Conservation (phyloP, 1,140 invertebrate genomes). For the Saccostrea echinata region DNA sequence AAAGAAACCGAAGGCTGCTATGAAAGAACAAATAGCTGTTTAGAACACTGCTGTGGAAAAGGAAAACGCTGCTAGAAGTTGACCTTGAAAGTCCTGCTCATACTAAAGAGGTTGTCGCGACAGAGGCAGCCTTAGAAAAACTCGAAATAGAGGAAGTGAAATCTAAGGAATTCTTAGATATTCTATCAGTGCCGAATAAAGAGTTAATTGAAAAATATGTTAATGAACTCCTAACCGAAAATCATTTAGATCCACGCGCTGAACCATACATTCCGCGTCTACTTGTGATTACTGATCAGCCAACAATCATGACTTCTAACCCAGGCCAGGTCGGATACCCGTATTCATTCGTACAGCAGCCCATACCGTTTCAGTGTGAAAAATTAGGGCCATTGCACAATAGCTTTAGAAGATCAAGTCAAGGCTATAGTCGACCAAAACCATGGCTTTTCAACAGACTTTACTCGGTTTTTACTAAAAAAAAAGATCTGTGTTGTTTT, state of each 20-base stretch:
- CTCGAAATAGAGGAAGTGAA: not conserved
- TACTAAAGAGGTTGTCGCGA: not conserved
- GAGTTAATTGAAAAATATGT: not conserved
- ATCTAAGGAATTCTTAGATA: not conserved
- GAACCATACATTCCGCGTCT: not conserved
- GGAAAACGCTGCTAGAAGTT: not conserved
- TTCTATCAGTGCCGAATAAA: not conserved
- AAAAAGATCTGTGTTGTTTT: slow-evolving; percentile 46
- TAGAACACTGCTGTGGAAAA: not conserved
- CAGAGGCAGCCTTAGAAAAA: not conserved
- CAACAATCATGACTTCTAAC: not conserved
- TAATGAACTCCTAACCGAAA: not conserved
- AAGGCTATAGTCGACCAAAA: not conserved
- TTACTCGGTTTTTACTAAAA: slow-evolving; percentile 49
- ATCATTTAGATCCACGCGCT: not conserved
- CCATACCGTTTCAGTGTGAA: not conserved
- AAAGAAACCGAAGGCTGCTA: not conserved
- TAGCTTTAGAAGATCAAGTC: not conserved
- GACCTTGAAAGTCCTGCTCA: not conserved
- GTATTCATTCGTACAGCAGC: not conserved
- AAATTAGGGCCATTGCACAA: not conserved
- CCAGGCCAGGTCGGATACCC: not conserved
- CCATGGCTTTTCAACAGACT: slow-evolving; percentile 16
- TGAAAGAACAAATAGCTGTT: not conserved
- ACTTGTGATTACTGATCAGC: not conserved